Evolutionary conservation across 1,140 invertebrate species (phyloP).

Genomic region (Monomorium pharaonis): DNA sequence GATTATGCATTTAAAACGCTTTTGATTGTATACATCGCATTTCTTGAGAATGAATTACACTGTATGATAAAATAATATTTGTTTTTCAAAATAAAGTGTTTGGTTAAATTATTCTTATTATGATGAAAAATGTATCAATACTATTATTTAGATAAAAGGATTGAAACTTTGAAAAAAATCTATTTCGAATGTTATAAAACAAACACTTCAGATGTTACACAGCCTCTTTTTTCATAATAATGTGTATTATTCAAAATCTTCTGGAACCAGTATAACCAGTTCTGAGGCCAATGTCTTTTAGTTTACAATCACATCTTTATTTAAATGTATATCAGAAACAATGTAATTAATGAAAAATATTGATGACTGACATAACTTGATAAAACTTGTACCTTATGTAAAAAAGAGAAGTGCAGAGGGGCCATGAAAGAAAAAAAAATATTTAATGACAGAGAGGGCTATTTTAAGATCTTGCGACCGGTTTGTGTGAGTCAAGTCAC

Average conservation of each 20-base stretch:
- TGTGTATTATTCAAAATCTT: background rate
- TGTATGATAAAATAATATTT: background rate
- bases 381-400: background rate
- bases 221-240: background rate
- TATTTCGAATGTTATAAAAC: background rate
- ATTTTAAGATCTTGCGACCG: constrained; percentile 54
- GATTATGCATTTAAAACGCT: background rate
- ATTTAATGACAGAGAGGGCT: constrained; percentile 29
- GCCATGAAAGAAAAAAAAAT: constrained; percentile 29
- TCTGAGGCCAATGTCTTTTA: background rate
- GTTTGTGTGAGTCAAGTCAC: constrained; percentile 30
- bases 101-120: background rate
- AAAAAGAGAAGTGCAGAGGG: background rate
- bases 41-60: background rate
- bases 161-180: background rate
- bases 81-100: background rate
- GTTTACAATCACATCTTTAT: background rate
- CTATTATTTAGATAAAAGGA: background rate
- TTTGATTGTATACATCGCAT: background rate
- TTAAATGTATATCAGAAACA: background rate
- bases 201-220: background rate
- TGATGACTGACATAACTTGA: background rate
- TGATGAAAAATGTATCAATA: background rate
- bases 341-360: background rate
- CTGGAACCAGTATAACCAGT: background rate